phyloP scores from a whole-genome alignment of 2,113 vertebrate species.

The Caranx melampygus region DNA sequence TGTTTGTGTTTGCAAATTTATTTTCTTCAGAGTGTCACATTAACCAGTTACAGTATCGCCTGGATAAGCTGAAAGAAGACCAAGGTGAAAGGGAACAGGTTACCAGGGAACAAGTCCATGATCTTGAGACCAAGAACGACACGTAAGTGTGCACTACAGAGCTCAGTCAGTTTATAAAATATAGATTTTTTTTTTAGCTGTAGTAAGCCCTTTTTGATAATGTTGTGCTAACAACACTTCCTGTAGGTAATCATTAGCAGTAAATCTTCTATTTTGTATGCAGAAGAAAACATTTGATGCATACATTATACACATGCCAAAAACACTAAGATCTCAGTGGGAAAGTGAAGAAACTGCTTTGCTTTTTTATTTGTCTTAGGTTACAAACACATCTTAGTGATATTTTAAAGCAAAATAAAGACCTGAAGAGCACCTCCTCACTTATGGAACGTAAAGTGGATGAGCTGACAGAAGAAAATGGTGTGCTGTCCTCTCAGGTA shows the following conservation, averaged over 20 bases:
- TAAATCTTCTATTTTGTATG: neutral
- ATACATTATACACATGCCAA: neutral
- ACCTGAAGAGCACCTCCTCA: constrained; percentile 85
- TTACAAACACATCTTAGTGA: constrained; percentile 87
- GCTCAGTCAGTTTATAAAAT: neutral
- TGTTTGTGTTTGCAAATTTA: neutral
- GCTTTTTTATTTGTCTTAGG: constrained; percentile 68
- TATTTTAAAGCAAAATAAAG: constrained; percentile 88
- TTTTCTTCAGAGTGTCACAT: constrained; percentile 84
- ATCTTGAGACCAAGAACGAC: constrained; percentile 86
- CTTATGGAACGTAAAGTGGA: constrained; percentile 91
- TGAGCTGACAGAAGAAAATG: constrained; percentile 90
- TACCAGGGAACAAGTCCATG: constrained; percentile 83
- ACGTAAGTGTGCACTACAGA: constrained; percentile 73
- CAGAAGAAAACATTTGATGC: neutral
- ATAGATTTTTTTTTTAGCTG: neutral
- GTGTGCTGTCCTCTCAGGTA: constrained; percentile 90
- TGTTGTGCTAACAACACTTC: neutral
- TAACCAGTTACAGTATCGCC: constrained; percentile 86
- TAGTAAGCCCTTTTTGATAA: neutral
- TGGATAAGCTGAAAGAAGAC: constrained; percentile 86
- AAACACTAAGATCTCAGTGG: neutral
- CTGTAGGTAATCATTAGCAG: neutral
- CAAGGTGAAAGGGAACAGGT: constrained; percentile 80
- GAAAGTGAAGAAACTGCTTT: neutral